Percentiles rank a stretch among this genome's conserved stretches.
phyloP scores from a whole-genome alignment of 2,888 invertebrate species.

The Brachyptera risi region DNA sequence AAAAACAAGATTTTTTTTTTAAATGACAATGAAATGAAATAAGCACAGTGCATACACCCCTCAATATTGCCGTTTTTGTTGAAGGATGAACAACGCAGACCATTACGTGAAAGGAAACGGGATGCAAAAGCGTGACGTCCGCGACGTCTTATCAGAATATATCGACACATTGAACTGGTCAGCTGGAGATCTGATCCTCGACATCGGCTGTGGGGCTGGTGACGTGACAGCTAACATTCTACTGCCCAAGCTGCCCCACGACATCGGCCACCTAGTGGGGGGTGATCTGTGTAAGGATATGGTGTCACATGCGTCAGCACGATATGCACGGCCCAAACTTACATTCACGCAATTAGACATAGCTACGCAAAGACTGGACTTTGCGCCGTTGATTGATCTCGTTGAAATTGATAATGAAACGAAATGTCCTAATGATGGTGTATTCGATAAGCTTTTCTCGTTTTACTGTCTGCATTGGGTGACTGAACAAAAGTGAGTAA shows the following conservation, averaged over 20 bases:
- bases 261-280: conserved; percentile 54
- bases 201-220: conserved; percentile 73
- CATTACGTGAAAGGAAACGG: conserved; percentile 64
- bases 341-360: conserved; percentile 55
- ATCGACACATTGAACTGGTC: conserved; percentile 40
- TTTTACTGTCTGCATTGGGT: conserved; percentile 81
- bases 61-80: not conserved
- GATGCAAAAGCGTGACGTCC: conserved; percentile 63
- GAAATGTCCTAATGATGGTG: not conserved
- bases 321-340: conserved; percentile 43
- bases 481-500: conserved; percentile 63
- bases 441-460: conserved; percentile 66
- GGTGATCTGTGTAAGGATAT: conserved; percentile 68
- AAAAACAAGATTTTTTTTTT: no score
- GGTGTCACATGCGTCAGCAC: conserved; percentile 52
- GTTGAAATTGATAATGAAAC: conserved; percentile 1
- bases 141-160: conserved; percentile 61
- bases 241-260: conserved; percentile 55
- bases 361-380: conserved; percentile 48
- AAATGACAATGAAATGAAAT: no score
- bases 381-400: conserved; percentile 42
- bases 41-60: no score
- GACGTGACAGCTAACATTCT: conserved; percentile 62
- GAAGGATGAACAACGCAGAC: conserved; percentile 57
- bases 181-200: conserved; percentile 46